phyloP scores from a whole-genome alignment of 2,797 vertebrate genomes.

The Notamacropus eugenii region DNA sequence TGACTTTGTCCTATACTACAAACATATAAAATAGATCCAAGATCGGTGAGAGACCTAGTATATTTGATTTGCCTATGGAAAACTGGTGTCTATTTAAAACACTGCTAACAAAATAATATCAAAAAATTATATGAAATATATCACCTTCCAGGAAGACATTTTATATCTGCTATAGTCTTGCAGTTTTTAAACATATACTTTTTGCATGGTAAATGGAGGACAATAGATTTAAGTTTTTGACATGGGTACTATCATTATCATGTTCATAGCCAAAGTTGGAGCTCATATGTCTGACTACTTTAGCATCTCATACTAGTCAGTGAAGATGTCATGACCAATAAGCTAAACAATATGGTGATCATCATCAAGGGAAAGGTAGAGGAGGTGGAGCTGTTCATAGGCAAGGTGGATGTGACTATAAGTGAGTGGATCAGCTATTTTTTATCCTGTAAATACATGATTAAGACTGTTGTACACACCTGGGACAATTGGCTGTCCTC shows the following conservation, averaged over 20 bases:
- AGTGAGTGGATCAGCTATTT: background rate
- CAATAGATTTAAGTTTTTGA: background rate
- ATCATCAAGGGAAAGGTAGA: background rate
- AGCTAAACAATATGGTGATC: no score
- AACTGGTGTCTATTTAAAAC: background rate
- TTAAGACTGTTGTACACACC: background rate
- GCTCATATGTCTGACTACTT: background rate
- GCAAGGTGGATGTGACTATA: background rate
- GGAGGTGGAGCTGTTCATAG: background rate
- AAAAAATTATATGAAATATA: background rate
- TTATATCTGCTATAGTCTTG: background rate
- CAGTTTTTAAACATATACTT: background rate
- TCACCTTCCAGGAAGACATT: background rate
- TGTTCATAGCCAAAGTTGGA: background rate
- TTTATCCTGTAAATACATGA: background rate
- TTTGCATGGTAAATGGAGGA: background rate
- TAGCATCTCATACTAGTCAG: background rate
- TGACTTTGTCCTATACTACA: background rate
- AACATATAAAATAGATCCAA: background rate
- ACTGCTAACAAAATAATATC: background rate
- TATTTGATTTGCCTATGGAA: background rate
- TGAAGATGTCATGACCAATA: background rate
- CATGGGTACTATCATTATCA: background rate
- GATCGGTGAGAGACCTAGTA: background rate
- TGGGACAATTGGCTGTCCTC: background rate